A percentile compares a stretch with the other conserved stretches of the same genome.
Conservation (phyloP, 1,140 invertebrate species). For the Monomorium pharaonis region DNA sequence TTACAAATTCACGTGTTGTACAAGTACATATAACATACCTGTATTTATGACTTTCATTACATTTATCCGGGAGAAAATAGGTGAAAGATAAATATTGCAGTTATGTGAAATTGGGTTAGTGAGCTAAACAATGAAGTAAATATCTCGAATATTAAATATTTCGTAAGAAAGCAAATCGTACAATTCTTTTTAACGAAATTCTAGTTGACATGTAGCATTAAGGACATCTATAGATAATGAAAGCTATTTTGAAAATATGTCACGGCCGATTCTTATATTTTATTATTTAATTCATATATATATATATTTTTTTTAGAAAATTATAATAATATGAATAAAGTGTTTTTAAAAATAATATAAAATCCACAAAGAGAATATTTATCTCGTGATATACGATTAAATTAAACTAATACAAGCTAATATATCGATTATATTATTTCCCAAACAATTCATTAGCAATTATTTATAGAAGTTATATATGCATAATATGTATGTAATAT, state of each 20-base stretch:
- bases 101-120: neutral
- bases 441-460: slow-evolving; percentile 11
- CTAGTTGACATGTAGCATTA: neutral
- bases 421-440: slow-evolving; percentile 3
- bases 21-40: neutral
- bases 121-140: neutral
- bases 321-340: no score
- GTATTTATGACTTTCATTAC: slow-evolving; percentile 10
- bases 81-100: slow-evolving; percentile 8
- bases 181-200: neutral
- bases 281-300: neutral
- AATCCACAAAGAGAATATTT: neutral
- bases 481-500: neutral
- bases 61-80: neutral
- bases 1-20: neutral
- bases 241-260: neutral
- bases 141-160: neutral
- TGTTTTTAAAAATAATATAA: no score
- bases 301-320: neutral
- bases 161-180: neutral
- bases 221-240: neutral
- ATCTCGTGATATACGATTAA: neutral
- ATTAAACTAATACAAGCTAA: neutral
- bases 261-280: neutral
- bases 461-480: slow-evolving; percentile 15